Base-by-base conservation (phyloP, 2,113 vertebrate species). In the Bos javanicus region DNA sequence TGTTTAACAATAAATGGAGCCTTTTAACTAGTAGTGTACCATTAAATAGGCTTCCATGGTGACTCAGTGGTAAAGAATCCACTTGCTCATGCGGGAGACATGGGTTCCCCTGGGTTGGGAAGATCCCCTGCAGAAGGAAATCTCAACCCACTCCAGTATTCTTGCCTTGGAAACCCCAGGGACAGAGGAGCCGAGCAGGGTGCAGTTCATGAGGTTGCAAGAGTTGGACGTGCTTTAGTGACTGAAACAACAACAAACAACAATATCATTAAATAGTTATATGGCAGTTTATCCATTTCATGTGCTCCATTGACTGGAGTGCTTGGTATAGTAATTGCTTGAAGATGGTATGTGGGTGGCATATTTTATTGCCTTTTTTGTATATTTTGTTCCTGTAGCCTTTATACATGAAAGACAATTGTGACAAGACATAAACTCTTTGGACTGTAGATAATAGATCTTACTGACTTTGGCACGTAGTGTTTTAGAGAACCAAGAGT, bases 311-410 rank as follows among this genome's bases (percentile, higher is more conserved):
- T 83, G 46, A 60, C 21, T 67, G 10, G 36, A 67, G 39, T 67
- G 59, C 36, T 87, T 87, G 17, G 8, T 87, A n/a, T 3, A 64
- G 56, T 67, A 11, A 26, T 94, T 67, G 80, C 36, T 64, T 87
- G n/a, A 94, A 81, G 74, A 43, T 26, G 74, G 21, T 21, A n/a
- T n/a, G 50, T 57, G 60, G 36, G 74, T 54, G 59, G 36, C 15
- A 26, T 87, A 64, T 88, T 87, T 81, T 64, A 56, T 54, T 87
- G 67, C 11, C 50, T 84, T 8, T 64, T 94, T 94, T 46, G 6
- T 94, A n/a, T 71, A 28, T 82, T 94, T 39, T 94, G 19, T 94
- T 94, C 46, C 59, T 94, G 0, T 21, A n/a, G 76, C 48, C 36
- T 81, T 88, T 46, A 46, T 67, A 9, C 5, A 64, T 17, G 30